Conservation (phyloP, 2,113 vertebrate species). For the Platycercus adscitus region DNA sequence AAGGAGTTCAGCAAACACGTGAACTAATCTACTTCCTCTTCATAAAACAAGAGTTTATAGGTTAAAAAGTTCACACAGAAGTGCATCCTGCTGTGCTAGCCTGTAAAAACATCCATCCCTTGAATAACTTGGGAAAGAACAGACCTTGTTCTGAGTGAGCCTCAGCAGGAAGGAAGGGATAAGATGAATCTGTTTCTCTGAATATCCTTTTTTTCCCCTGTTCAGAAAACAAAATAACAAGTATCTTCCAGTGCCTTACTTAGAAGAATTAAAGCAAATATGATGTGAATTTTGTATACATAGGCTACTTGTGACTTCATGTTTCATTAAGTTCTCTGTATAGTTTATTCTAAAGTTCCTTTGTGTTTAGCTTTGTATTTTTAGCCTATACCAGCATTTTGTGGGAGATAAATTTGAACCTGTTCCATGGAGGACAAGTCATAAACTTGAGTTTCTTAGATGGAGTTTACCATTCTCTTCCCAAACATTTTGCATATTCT, state of each 20-base stretch:
- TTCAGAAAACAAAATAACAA: background rate
- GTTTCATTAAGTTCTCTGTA: background rate
- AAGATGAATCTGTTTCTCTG: slow-evolving; percentile 25
- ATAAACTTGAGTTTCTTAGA: background rate
- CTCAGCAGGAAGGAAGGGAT: slow-evolving; percentile 38
- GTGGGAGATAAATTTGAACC: background rate
- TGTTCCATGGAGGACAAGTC: background rate
- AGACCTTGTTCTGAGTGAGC: background rate
- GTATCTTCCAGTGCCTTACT: background rate
- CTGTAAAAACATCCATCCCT: slow-evolving; percentile 50
- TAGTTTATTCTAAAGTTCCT: background rate
- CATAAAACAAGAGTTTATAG: background rate
- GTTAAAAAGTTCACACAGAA: slow-evolving; percentile 45
- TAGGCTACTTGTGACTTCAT: background rate
- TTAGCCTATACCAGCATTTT: background rate
- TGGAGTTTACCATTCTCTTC: background rate
- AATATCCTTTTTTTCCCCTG: background rate
- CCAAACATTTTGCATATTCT: background rate
- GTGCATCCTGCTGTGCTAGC: slow-evolving; percentile 53
- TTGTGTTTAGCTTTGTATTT: background rate
- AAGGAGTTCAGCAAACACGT: slow-evolving; percentile 26
- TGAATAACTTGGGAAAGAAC: slow-evolving; percentile 20
- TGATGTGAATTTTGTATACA: background rate
- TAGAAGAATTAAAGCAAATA: background rate
- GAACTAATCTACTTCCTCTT: slow-evolving; percentile 22